Evolutionary conservation across 2,888 invertebrate genomes (phyloP), one percentile per base, ranked within the genome.

Genomic region (Dorcus hopei): DNA sequence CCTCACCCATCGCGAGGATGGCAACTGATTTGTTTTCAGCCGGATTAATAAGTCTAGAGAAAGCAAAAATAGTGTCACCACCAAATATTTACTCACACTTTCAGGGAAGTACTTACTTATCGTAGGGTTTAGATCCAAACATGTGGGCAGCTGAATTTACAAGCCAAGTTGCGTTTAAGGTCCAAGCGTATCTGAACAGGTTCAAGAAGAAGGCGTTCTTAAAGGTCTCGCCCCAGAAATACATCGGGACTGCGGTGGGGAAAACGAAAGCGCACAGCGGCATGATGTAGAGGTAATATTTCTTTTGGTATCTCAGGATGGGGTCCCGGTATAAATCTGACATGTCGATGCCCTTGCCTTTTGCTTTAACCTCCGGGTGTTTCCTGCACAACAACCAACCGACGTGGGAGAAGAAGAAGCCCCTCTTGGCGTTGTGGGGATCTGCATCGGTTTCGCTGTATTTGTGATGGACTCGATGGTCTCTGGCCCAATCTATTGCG

Each of bases 361-460:
- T 95, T 62, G 80, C 83, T 74, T 87, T 91, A 41, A 97, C 91
- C 64, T 93, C 91, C 0, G 93, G 93, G 75, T 97, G 97, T 77
- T 97, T 97, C 68, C 88, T 86, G 70, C 90, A 89, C 56, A 97
- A 79, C 62, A 97, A 82, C 97, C 97, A 97, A 59, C 97, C 97
- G 68, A 97, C 85, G 78, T 97, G 97, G 0, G 96, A 87, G 80
- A 97, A 97, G 85, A 97, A 97, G 81, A 97, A 96, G 8, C 97
- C 97, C 23, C 95, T 83, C 52, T 81, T 91, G 2, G 95, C 93
- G 74, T 95, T 95, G 77, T 96, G 95, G 0, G 95, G 95, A 80
- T 96, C 95, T 0, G 95, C 95, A 76, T 95, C 89, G 0, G 95
- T 96, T 77, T 96, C 95, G 14, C 91, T 91, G 80, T 88, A 95